These are phyloP conservation scores for Caranx melampygus DNA, from an alignment of 2,113 vertebrate genomes.

Conservation along the genomic window DNA sequence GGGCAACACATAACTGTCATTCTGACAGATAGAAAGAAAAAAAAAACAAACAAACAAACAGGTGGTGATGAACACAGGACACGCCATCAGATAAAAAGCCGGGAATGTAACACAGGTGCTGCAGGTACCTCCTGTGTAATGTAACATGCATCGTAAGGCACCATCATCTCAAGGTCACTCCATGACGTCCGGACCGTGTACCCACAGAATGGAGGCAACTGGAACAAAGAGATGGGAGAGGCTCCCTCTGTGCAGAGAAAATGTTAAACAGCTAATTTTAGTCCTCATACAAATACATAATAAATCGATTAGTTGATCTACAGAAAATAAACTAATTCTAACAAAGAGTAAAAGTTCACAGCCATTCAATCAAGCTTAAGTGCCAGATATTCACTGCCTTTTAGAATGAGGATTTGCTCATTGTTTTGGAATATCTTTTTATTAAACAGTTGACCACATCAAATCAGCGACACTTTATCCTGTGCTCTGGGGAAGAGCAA, in stretches of 20 bases:
- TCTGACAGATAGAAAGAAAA: conserved; percentile 57
- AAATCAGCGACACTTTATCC: background rate
- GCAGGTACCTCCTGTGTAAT: conserved; percentile 76
- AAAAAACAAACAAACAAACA: background rate
- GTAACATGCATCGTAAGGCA: conserved; percentile 81
- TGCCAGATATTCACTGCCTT: background rate
- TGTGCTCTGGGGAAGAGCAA: background rate
- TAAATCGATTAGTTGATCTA: background rate
- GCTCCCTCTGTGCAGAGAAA: conserved; percentile 63
- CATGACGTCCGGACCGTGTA: conserved; percentile 68
- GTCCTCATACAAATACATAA: background rate
- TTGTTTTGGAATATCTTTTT: background rate
- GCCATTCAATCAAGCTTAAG: background rate
- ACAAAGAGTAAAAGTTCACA: background rate
- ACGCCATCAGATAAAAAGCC: background rate
- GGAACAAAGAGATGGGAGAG: conserved; percentile 73
- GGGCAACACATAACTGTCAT: conserved; percentile 79
- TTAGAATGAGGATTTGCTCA: background rate
- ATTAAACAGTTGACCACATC: background rate
- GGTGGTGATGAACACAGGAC: background rate
- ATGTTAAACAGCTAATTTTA: background rate
- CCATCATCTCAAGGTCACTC: conserved; percentile 71
- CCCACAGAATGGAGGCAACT: conserved; percentile 78
- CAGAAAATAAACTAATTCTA: background rate
- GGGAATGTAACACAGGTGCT: background rate